These are phyloP conservation scores for Oreocharis arfaki DNA, from an alignment of 2,113 vertebrate species.

Conservation along the genomic window DNA sequence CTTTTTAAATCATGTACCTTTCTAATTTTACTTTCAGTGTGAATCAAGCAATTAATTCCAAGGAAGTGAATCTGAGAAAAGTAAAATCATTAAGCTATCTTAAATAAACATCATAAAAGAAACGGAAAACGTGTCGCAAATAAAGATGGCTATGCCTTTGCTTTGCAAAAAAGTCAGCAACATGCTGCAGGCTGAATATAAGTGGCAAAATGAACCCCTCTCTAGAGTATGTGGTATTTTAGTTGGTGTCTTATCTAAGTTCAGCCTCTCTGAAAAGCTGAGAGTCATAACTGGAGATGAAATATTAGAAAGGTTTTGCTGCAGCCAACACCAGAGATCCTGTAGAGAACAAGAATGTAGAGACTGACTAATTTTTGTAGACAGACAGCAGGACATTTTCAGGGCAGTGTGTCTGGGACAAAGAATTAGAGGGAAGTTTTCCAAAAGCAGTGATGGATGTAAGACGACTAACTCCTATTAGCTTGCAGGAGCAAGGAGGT, in stretches of 20 bases:
- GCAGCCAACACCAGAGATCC: slow-evolving; percentile 50
- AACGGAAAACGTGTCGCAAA: neutral
- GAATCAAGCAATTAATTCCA: neutral
- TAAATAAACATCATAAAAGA: neutral
- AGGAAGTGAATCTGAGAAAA: neutral
- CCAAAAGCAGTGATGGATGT: slow-evolving; percentile 7
- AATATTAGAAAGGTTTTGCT: slow-evolving; percentile 59
- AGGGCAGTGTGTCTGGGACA: slow-evolving; percentile 12
- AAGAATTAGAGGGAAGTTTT: slow-evolving; percentile 42
- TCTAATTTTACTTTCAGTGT: neutral
- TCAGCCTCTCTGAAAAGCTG: slow-evolving; percentile 8
- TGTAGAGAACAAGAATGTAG: slow-evolving; percentile 43
- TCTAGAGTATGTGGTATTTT: neutral
- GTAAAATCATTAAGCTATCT: neutral
- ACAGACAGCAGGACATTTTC: slow-evolving; percentile 54
- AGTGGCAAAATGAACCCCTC: neutral
- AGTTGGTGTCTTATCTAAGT: slow-evolving; percentile 7
- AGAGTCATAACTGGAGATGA: neutral
- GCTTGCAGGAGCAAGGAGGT: neutral
- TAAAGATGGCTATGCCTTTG: neutral
- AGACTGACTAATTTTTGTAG: slow-evolving; percentile 49
- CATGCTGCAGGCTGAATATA: neutral
- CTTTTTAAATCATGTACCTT: neutral
- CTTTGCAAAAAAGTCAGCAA: neutral
- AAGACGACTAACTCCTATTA: neutral